Base-by-base conservation (phyloP, 92 coral and sea anemone genomes). In the Metridium senile region DNA sequence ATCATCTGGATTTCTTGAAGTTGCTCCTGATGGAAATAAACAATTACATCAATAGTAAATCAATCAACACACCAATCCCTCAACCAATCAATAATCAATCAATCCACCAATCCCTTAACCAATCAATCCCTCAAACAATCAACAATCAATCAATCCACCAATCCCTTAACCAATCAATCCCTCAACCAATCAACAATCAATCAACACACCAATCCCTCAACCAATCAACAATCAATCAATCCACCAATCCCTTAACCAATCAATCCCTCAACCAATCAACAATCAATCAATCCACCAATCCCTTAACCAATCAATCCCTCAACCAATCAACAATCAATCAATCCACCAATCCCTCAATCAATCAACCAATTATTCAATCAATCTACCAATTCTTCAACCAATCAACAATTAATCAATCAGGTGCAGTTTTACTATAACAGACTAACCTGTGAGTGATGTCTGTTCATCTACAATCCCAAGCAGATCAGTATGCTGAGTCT, bases 401-500 rank as follows among this genome's bases (percentile, higher is more conserved):
- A 39, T 13, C 49, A 39, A 13, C 8, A 6, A 39, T 4, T 39
- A n/a, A 39, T 39, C 49, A 39, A 39, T 39, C 13, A 39, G 13
- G 49, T 4, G 49, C 8, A 39, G 10, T 8, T 8, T 20, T 57
- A 57, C 4, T 20, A 57, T 54, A 9, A 54, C 16, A 13, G 3
- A 85, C 89, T 20, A 66, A 86, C 90, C 90, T 86, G 86, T 62
- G 17, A 75, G 68, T 27, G 62, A 28, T 2, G 75, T 87, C 58
- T 87, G 89, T 58, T 78, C 88, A 69, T 75, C 88, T 11, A 74
- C 80, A 46, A 76, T 69, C 2, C 98, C 99, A 35, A 96, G 87
- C 67, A 93, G 63, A 54, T 87, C 91, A 0, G 99, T 96, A 66
- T 89, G 98, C 86, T 86, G 97, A 0, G 99, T 96, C 81, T 96